Conservation (phyloP, 2,113 vertebrate genomes). For the Riparia riparia region DNA sequence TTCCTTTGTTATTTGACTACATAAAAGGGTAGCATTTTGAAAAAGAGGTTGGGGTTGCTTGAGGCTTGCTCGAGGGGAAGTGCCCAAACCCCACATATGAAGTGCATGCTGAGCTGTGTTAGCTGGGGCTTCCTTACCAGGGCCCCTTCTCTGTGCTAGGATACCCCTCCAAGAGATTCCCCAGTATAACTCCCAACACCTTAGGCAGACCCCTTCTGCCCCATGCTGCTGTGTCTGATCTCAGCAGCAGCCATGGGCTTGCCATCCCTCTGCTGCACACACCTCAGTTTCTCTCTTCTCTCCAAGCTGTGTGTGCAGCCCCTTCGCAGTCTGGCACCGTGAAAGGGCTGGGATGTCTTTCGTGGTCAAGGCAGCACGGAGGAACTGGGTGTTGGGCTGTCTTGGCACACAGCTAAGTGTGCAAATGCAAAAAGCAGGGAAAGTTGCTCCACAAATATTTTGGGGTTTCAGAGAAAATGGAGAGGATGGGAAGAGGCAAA, state of each 20-base stretch:
- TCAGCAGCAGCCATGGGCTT: fast-evolving
- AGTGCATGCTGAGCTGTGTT: not conserved
- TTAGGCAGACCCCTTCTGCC: not conserved
- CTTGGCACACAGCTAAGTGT: not conserved
- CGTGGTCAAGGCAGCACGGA: not conserved
- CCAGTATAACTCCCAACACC: not conserved
- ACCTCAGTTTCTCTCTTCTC: not conserved
- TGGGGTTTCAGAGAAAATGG: not conserved
- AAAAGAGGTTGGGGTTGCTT: not conserved
- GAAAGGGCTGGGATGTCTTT: not conserved
- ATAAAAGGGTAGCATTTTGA: not conserved
- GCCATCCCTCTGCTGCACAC: not conserved
- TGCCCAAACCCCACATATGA: not conserved
- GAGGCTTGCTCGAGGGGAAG: not conserved
- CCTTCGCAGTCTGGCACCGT: not conserved
- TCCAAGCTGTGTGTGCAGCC: not conserved
- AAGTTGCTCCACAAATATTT: not conserved
- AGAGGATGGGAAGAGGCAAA: not conserved
- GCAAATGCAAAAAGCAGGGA: not conserved
- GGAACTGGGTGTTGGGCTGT: not conserved
- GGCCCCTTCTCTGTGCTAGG: not conserved
- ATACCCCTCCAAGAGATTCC: not conserved
- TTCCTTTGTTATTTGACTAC: not conserved
- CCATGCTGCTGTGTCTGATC: not conserved
- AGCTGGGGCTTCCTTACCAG: not conserved